Evolutionary conservation across 2,888 invertebrate species (phyloP), one percentile per base, ranked within the genome.

Genomic region (Congeria kusceri): DNA sequence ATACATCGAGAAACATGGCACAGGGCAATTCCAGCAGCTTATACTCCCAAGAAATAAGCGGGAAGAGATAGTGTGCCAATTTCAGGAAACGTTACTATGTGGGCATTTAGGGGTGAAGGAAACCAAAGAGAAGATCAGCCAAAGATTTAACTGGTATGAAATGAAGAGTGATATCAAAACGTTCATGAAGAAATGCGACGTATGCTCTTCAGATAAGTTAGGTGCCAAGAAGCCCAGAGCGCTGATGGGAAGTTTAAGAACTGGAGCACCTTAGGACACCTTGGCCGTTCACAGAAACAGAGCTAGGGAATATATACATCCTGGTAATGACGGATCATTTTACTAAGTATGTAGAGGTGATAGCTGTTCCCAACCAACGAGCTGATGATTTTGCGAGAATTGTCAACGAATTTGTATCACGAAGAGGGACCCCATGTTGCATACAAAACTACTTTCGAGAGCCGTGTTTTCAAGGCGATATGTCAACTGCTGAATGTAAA

Each of bases 401-500:
- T 20, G 62, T 79, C 18, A 74, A 49, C 47, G 25, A 71, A 28
- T 79, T 77, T 68, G 72, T 79, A 3, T 76, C 63, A 61, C 18
- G 81, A 57, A 79, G 77, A 47, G 84, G 77, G 0, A 74, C 68
- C n/a, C 81, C 79, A 0, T 20, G 44, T 15, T 49, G 61, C 9
- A 66, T 83, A 39, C 76, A 83, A 53, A 67, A 47, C 58, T 49
- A 71, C 80, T 29, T 83, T 74, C 32, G 74, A 77, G 44, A 77
- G 77, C 32, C 7, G 46, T 9, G 28, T 84, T 13, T 78, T 84
- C 46, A 62, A 62, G n/a, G 65, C 64, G 23, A 62, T 79, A 56
- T 79, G 79, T 20, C 28, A 74, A 28, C 5, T 65, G 7, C 25
- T 66, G 3, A 62, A 58, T 0, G 69, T 70, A 23, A 49, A 47